Conservation (phyloP, 1,140 invertebrate genomes). For the Copidosoma floridanum region DNA sequence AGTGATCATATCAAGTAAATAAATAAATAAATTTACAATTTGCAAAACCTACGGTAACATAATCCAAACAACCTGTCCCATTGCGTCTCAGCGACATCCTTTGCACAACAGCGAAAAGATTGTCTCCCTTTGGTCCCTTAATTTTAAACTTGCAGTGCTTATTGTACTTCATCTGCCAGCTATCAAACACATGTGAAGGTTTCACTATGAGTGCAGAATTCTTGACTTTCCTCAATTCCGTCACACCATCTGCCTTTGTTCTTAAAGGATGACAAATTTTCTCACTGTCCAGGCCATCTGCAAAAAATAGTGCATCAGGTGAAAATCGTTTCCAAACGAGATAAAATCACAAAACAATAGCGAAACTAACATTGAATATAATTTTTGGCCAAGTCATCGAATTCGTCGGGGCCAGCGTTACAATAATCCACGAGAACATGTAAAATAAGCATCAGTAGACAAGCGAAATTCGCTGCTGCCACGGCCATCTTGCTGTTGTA, state of each 20-base stretch:
- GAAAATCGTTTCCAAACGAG: not conserved
- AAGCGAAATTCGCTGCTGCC: slow-evolving; percentile 4
- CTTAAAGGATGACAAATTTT: slow-evolving; percentile 32
- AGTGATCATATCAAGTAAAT: no score
- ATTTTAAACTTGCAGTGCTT: slow-evolving; percentile 39
- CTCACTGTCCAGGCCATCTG: slow-evolving; percentile 32
- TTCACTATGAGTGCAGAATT: slow-evolving; percentile 30
- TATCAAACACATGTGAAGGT: slow-evolving; percentile 34
- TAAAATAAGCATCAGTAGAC: slow-evolving; percentile 1
- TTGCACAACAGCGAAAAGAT: slow-evolving; percentile 46
- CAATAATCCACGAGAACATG: no score
- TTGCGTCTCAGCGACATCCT: slow-evolving; percentile 40
- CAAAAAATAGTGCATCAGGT: no score
- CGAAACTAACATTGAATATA: slow-evolving; percentile 5
- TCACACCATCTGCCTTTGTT: slow-evolving; percentile 10
- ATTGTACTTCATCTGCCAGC: slow-evolving; percentile 26
- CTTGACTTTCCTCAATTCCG: not conserved
- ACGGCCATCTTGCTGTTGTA: slow-evolving; percentile 18
- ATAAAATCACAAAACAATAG: not conserved
- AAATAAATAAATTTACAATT: no score
- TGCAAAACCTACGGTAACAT: slow-evolving; percentile 37
- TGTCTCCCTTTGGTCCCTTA: slow-evolving; percentile 29
- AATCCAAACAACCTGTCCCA: slow-evolving; percentile 40
- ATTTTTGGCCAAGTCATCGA: not conserved
- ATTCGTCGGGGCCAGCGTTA: not conserved